Conservation (phyloP, 2,113 vertebrate species). For the Rissa tridactyla region DNA sequence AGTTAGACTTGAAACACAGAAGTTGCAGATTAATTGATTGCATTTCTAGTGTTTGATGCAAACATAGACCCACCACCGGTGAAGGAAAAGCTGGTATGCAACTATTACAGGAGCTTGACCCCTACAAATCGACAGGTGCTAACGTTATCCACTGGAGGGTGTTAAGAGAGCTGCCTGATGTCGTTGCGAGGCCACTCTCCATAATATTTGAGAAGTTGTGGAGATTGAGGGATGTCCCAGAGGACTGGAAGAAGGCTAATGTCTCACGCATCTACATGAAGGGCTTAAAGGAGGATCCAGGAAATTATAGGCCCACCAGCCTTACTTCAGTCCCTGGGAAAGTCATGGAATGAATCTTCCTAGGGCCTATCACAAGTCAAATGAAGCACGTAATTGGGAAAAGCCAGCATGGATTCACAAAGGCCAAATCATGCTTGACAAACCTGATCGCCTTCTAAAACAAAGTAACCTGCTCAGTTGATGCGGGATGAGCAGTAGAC, state of each 20-base stretch:
- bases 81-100: background rate
- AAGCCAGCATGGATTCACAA: background rate
- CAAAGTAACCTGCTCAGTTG: too few species aligned
- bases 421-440: background rate
- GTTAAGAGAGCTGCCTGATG: background rate
- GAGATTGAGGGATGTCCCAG: background rate
- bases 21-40: background rate
- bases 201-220: background rate
- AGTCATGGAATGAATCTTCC: background rate
- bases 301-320: background rate
- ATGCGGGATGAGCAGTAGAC: too few species aligned
- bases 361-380: background rate
- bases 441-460: background rate
- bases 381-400: background rate
- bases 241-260: background rate
- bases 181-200: background rate
- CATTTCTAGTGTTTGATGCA: background rate
- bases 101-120: background rate
- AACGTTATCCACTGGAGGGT: background rate
- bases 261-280: background rate
- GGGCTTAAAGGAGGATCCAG: background rate
- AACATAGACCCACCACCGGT: background rate
- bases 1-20: background rate
- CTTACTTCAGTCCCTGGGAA: background rate
- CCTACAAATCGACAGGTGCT: background rate